Percentiles rank a stretch among this genome's conserved stretches.
Conservation (phyloP, 2,888 invertebrate species). For the Trachelus tabidus region DNA sequence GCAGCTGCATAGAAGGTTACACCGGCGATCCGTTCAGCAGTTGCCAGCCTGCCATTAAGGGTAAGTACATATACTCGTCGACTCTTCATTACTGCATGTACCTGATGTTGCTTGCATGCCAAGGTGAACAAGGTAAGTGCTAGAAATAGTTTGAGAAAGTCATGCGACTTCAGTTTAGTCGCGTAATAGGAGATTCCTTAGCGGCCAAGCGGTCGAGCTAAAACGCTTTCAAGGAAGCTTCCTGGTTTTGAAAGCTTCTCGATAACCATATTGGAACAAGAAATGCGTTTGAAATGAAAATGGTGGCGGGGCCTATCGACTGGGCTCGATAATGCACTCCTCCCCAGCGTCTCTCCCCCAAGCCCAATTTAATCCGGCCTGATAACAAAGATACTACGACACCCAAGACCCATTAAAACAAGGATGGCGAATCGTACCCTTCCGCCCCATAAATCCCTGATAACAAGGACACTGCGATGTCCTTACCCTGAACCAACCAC, state of each 20-base stretch:
- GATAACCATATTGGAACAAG: not conserved
- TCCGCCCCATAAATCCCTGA: not conserved
- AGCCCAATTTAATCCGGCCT: not conserved
- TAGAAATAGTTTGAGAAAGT: constrained; percentile 11
- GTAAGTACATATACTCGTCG: constrained; percentile 39
- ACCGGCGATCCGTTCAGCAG: constrained; percentile 71
- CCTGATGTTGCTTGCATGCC: constrained; percentile 30
- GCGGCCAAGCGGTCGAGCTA: not conserved
- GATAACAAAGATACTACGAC: not conserved
- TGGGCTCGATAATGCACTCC: constrained; percentile 17
- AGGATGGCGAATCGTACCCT: not conserved
- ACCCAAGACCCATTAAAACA: not conserved
- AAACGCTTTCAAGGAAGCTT: not conserved
- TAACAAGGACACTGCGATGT: not conserved
- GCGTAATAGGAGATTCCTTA: not conserved
- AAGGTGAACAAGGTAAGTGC: constrained; percentile 45
- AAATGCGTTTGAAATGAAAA: not conserved
- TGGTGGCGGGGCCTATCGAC: constrained; percentile 43
- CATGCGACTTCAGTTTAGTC: not conserved
- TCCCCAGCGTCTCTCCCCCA: not conserved
- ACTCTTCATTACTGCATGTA: constrained; percentile 1
- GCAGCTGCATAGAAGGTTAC: constrained; percentile 68
- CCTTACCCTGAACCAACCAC: not conserved
- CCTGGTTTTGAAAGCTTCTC: not conserved
- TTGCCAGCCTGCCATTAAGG: constrained; percentile 57